Conservation (phyloP, 2,797 vertebrate genomes). For the Tiaroga cobitis region DNA sequence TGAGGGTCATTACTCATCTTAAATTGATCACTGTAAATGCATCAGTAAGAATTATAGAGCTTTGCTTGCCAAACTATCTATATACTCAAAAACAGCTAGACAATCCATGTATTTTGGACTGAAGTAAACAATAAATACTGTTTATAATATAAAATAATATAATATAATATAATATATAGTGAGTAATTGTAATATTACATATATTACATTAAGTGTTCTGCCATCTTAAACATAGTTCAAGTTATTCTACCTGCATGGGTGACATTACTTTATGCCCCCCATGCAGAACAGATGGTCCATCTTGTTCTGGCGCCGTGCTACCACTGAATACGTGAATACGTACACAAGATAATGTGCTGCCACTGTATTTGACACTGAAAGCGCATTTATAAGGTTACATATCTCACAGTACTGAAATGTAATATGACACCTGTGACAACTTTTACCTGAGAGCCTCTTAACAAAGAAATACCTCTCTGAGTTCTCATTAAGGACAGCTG, state of each 20-base stretch:
- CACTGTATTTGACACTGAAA: conserved; percentile 22
- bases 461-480: background rate
- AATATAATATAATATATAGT: background rate
- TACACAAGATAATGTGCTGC: background rate
- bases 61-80: background rate
- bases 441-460: conserved; percentile 34
- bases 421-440: conserved; percentile 7
- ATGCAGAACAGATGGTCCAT: conserved; percentile 25
- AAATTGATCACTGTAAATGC: background rate
- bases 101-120: background rate
- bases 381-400: conserved; percentile 18
- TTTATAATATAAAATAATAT: no score
- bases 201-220: background rate
- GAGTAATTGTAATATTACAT: background rate
- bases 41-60: background rate
- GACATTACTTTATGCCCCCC: background rate
- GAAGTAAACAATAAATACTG: background rate
- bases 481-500: conserved; percentile 14
- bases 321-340: background rate
- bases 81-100: background rate
- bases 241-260: background rate
- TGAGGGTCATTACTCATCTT: no score
- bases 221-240: background rate
- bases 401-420: conserved; percentile 15
- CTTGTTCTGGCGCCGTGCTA: background rate